Conservation (phyloP, 64 coral and sea anemone species). For the Dendrophyllia cribrosa region DNA sequence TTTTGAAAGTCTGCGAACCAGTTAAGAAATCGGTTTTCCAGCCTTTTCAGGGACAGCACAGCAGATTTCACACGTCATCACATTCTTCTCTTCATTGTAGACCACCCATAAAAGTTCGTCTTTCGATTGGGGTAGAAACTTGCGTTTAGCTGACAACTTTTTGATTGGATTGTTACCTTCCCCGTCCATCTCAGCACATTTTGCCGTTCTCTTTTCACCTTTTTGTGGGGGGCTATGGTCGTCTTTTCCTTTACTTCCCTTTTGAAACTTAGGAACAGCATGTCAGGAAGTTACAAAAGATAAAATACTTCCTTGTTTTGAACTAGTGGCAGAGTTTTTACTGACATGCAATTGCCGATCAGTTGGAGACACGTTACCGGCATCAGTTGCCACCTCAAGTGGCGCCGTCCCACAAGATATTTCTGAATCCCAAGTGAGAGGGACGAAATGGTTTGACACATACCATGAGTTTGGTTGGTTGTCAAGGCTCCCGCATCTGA, state of each 20-base stretch:
- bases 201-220: neutral
- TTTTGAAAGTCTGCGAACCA: neutral
- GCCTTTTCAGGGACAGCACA: neutral
- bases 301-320: neutral
- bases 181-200: neutral
- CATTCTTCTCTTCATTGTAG: neutral
- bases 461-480: constrained; percentile 28
- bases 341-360: neutral
- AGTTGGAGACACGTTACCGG: neutral
- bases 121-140: neutral
- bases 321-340: too few relatives aligned
- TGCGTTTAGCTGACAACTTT: neutral
- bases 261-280: neutral
- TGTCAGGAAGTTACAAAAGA: neutral
- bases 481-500: neutral
- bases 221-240: neutral
- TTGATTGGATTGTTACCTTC: neutral
- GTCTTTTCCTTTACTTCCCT: neutral
- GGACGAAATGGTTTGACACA: neutral
- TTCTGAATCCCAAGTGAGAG: too few relatives aligned
- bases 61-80: neutral
- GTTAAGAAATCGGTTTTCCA: neutral
- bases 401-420: neutral
- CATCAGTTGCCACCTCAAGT: too few relatives aligned
- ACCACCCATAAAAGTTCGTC: neutral